Base-by-base conservation (phyloP, 2,888 invertebrate genomes). In the Thera obeliscata region DNA sequence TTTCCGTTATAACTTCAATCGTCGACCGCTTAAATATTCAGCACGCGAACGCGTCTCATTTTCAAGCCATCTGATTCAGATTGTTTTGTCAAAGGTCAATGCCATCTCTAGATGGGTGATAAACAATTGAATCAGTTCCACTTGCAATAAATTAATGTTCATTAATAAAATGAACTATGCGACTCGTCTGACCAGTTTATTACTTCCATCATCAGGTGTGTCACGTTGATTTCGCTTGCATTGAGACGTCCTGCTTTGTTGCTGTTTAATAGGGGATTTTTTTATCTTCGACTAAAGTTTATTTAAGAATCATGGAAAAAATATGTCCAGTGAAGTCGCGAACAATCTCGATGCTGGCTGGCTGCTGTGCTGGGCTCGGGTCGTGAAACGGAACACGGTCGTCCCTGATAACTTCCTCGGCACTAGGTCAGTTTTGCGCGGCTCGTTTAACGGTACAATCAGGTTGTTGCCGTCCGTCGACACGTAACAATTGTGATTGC, bases 391-490 rank as follows among this genome's bases (percentile, higher is more conserved):
- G 86, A 86, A 89, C 83, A 86, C 82, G 74, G 82, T 84, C 85
- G 89, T 87, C 86, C 85, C 88, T 91, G 91, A 89, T 91, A 90
- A 88, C 88, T 90, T 89, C 88, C 90, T 87, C 89, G 90, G 87
- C 89, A 93, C 89, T 93, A 93, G 93, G 93, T 93, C 93, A 93
- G 91, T 91, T 93, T 87, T 90, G 90, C 88, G 86, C 87, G 85
- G 87, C 87, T 87, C 88, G 87, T 82, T 82, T 91, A 93, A 93
- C 93, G 93, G 93, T 93, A 93, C 87, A 89, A 87, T 91, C 93
- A 90, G 89, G 91, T 92, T 91, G 89, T 86, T 85, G 88, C 86
- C 87, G 89, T 84, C 88, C 87, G 84, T 81, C 81, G 88, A 87
- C 86, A 89, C 89, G 86, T 90, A 90, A 90, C 87, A 89, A 86